Evolutionary conservation across 2,888 invertebrate genomes (phyloP).

Genomic region (Heliconius charithonia): DNA sequence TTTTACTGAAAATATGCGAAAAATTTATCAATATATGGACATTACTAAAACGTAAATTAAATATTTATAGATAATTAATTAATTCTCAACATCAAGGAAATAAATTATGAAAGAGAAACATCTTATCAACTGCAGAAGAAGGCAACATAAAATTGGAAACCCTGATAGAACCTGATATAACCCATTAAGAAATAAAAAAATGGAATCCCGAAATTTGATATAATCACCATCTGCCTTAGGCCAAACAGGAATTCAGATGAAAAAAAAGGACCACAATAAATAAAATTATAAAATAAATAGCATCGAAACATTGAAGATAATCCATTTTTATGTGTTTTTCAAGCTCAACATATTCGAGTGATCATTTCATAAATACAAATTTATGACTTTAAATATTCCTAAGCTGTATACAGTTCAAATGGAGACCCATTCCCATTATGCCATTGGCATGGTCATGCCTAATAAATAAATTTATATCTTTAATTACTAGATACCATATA

Average conservation of each 20-base stretch:
- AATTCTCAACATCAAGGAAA: not conserved
- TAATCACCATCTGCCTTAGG: conserved; percentile 65
- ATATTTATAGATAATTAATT: not conserved
- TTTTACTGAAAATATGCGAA: not conserved
- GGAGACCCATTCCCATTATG: not conserved
- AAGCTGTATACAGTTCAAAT: not conserved
- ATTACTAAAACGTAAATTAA: not conserved
- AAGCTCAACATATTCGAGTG: conserved; percentile 39
- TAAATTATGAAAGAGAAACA: too few species aligned
- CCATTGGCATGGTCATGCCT: not conserved
- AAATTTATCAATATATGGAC: not conserved
- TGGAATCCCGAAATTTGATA: conserved; percentile 64
- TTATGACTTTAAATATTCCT: not conserved
- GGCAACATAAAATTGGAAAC: not conserved
- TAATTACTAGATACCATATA: too few species aligned
- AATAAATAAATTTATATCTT: not conserved
- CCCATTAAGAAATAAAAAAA: conserved; percentile 38
- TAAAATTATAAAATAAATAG: conserved; percentile 62
- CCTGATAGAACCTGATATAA: conserved; percentile 27
- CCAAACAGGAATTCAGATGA: conserved; percentile 62
- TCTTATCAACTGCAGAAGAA: too few species aligned
- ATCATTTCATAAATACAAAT: conserved; percentile 27
- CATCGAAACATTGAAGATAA: conserved; percentile 56
- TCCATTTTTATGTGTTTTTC: conserved; percentile 49
- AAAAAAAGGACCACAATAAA: conserved; percentile 65